Percentiles rank a stretch among this genome's conserved stretches.
Conservation (phyloP, 2,797 vertebrate species). For the Gorsachius magnificus region DNA sequence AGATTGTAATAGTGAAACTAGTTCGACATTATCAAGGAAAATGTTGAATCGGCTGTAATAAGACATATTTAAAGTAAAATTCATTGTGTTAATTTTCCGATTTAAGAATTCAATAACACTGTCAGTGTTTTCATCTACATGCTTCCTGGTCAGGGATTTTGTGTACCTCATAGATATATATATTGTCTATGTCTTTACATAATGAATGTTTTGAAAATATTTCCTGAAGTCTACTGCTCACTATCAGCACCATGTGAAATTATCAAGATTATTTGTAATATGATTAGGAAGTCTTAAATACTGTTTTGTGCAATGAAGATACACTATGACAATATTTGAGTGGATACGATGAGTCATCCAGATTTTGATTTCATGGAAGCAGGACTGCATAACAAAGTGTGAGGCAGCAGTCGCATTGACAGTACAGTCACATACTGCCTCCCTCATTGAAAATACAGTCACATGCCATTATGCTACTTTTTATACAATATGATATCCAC, state of each 20-base stretch:
- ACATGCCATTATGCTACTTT: slow-evolving; percentile 53
- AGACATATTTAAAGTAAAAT: slow-evolving; percentile 34
- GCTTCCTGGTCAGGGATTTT: background rate
- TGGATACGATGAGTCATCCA: background rate
- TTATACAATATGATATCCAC: slow-evolving; percentile 27
- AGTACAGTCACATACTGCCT: slow-evolving; percentile 17
- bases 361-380: background rate
- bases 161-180: background rate
- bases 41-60: background rate
- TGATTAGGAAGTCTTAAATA: slow-evolving; percentile 49
- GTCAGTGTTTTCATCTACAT: background rate
- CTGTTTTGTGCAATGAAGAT: slow-evolving; percentile 17
- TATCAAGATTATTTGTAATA: slow-evolving; percentile 23
- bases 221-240: background rate
- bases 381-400: background rate
- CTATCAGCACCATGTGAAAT: background rate
- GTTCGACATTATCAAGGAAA: slow-evolving; percentile 20
- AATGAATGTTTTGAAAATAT: background rate
- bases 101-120: slow-evolving; percentile 1
- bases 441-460: slow-evolving; percentile 42
- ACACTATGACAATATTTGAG: slow-evolving; percentile 6
- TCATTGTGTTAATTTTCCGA: background rate
- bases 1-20: background rate
- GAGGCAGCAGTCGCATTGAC: slow-evolving; percentile 10
- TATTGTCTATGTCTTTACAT: background rate